Evolutionary conservation across 2,797 vertebrate species (phyloP).

Genomic region (Acanthopagrus latus): DNA sequence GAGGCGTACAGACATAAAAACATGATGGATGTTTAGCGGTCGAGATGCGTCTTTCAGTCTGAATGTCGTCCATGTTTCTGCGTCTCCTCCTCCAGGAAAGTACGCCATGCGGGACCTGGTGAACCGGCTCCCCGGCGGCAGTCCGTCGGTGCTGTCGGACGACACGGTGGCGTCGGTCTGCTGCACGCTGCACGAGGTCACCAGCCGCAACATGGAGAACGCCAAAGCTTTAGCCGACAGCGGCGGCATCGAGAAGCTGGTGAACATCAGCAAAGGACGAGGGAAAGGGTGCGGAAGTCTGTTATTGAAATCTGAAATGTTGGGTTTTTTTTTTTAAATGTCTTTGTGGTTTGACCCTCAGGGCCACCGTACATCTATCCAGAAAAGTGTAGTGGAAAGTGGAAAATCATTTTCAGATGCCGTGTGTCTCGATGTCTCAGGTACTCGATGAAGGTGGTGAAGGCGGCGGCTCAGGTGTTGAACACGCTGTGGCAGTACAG

Average conservation of each 20-base stretch:
- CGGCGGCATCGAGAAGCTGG: slow-evolving; percentile 96
- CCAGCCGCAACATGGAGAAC: slow-evolving; percentile 98
- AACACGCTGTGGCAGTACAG: slow-evolving; percentile 98
- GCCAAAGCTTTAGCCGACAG: slow-evolving; percentile 96
- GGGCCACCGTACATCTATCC: background rate
- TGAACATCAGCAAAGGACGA: slow-evolving; percentile 96
- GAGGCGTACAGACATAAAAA: too few species aligned
- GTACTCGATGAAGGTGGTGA: slow-evolving; percentile 97
- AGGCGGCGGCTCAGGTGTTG: slow-evolving; percentile 96
- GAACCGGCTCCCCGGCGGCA: slow-evolving; percentile 91
- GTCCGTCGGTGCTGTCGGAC: slow-evolving; percentile 89
- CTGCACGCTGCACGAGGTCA: slow-evolving; percentile 97
- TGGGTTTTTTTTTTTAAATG: too few species aligned
- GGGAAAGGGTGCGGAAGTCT: slow-evolving; percentile 90
- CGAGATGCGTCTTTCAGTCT: background rate
- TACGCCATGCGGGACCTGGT: slow-evolving; percentile 98
- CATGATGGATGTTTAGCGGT: too few species aligned
- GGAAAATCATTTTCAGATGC: background rate
- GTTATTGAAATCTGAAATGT: too few species aligned
- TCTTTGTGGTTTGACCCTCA: too few species aligned
- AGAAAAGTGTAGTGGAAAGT: background rate
- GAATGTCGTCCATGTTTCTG: background rate
- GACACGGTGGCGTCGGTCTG: slow-evolving; percentile 96
- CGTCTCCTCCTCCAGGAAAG: slow-evolving; percentile 86
- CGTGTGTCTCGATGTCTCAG: slow-evolving; percentile 69